Evolutionary conservation across 2,888 invertebrate genomes (phyloP), one percentile per base, ranked within the genome.

Genomic region (Epinotia brunnichana): DNA sequence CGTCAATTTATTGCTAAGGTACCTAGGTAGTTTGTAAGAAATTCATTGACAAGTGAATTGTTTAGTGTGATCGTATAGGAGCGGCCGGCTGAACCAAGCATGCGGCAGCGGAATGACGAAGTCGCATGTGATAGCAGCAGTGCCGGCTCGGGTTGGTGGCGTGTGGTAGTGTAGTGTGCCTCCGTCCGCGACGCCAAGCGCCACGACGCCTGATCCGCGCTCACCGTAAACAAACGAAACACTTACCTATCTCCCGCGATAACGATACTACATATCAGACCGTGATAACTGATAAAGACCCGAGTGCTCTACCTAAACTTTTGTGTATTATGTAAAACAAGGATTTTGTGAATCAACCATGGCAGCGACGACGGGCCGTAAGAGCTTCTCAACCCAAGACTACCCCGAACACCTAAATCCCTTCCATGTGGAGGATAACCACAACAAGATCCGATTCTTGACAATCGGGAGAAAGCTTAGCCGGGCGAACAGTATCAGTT

Each of bases 341-440:
- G 82, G 80, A 82, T 81, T 84, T 79, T 77, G 79, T 81, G 79
- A 77, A 82, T 79, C 77, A 82, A 88, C 80, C 79, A 91, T 93
- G 92, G 87, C 90, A 76, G 80, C 89, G 73, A 87, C 87, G 87
- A 89, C 92, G 76, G 87, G 84, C 76, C 91, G 94, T 78, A 94
- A 94, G 85, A 87, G 92, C 53, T 79, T 92, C 77, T 95, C 95
- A 63, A 94, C 95, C 79, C 94, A 95, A 84, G 95, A 96, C 85
- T 96, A 96, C 86, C 96, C 96, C 60, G 96, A 96, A 82, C 96
- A 96, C 85, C 91, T 96, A 76, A 96, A 96, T 88, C 96, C 96
- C 24, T 96, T 96, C 86, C 94, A 94, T 76, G 96, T 96, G 79
- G 95, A 95, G 69, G 94, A 95, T 77, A 94, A 95, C 83, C 95